Percentiles rank a stretch among this genome's conserved stretches.
phyloP scores from a whole-genome alignment of 2,888 invertebrate species.

The Crocallis elinguaria region DNA sequence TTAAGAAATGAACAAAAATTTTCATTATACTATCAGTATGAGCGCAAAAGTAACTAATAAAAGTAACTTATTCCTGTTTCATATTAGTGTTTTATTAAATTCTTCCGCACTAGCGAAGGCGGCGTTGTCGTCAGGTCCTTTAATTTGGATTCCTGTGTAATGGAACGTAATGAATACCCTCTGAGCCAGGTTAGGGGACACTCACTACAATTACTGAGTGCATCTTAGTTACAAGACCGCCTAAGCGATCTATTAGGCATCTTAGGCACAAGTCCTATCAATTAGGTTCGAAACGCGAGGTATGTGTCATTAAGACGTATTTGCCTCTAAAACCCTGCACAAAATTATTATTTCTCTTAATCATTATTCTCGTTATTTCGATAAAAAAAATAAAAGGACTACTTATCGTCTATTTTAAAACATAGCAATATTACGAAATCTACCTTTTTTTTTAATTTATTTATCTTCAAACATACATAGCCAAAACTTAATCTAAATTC shows the following conservation, averaged over 20 bases:
- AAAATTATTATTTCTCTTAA: no score
- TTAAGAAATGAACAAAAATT: background rate
- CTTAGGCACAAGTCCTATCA: background rate
- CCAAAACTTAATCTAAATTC: no score
- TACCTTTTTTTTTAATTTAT: no score
- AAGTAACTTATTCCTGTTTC: slow-evolving; percentile 10
- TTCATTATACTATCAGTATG: background rate
- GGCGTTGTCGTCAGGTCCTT: slow-evolving; percentile 43
- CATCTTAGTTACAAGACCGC: slow-evolving; percentile 21
- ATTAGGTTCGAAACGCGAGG: background rate
- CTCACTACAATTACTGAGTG: slow-evolving; percentile 32
- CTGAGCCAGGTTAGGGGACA: slow-evolving; percentile 33
- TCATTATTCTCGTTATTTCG: no score
- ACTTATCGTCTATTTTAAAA: no score
- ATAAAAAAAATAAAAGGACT: no score
- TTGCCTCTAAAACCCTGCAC: no score
- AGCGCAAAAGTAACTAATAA: background rate
- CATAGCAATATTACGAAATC: no score
- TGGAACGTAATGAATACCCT: slow-evolving; percentile 44
- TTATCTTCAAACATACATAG: no score
- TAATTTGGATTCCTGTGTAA: slow-evolving; percentile 53
- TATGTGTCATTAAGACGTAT: no score
- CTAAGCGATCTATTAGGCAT: slow-evolving; percentile 5
- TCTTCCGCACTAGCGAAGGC: slow-evolving; percentile 43
- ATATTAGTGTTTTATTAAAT: slow-evolving; percentile 49